Evolutionary conservation across 1,140 invertebrate species (phyloP), one percentile per base, ranked within the genome.

Genomic region (Drosophila takahashii): DNA sequence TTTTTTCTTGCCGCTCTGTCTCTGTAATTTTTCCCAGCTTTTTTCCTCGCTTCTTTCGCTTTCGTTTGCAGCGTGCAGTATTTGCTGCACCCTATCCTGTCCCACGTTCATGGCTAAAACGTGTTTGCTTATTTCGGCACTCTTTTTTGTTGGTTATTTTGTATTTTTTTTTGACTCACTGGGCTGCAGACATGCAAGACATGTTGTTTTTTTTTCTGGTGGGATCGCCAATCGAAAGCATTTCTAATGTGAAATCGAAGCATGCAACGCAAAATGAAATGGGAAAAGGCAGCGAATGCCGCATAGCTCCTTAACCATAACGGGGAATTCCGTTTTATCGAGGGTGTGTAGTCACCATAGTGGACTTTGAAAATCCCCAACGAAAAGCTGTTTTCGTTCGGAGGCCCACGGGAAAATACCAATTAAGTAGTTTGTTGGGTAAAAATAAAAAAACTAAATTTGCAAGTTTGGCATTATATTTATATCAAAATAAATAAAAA

Each of bases 221-320:
- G 56, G 74, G 50, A 65, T 67, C 61, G 66, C 60, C 81, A 61
- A 87, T 81, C 65, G 78, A 86, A 86, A 86, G 83, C 84, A 89
- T 87, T 87, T 87, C 83, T 87, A 87, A 87, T 87, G 83, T 87
- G 84, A 87, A 87, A 87, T 87, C 84, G 75, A 87, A 86, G 66
- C 78, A 79, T 79, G 83, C 47, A 50, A 32, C 27, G 47, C 32
- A 22, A 74, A 74, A 41, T 60, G 58, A 81, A 81, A 81, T 77
- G 74, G 61, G 77, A 80, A 81, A 86, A 83, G 51, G 15, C 45
- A 65, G 51, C 53, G 62, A 80, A 60, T 72, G 70, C 77, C 77
- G 41, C 62, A 69, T n/a, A 18, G 48, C 77, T 67, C 60, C 59
- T 65, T 65, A 52, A 65, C 57, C 81, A 80, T 59, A 81, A 77